Conservation (phyloP, 2,113 vertebrate genomes). For the Phoxinus phoxinus region DNA sequence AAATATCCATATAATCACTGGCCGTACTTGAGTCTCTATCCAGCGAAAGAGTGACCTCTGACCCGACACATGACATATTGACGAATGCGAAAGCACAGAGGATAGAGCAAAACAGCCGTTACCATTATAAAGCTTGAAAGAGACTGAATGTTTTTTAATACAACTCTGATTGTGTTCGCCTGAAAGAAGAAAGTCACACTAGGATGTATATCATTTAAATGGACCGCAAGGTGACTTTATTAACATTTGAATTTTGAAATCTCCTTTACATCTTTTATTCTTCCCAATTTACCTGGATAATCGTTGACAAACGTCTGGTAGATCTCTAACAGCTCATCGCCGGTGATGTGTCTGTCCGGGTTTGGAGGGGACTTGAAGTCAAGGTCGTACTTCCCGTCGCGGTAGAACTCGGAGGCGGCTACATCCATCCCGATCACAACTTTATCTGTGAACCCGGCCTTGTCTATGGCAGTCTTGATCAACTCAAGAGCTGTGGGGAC, state of each 20-base stretch:
- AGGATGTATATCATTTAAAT: background rate
- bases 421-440: conserved; percentile 97
- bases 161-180: too few relatives aligned
- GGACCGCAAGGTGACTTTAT: background rate
- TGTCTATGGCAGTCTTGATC: conserved; percentile 93
- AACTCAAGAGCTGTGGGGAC: conserved; percentile 85
- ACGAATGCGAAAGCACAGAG: too few relatives aligned
- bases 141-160: too few relatives aligned
- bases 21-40: too few relatives aligned
- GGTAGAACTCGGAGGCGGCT: conserved; percentile 92
- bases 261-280: too few relatives aligned
- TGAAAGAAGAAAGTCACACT: too few relatives aligned
- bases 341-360: conserved; percentile 84
- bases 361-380: conserved; percentile 94
- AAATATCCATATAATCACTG: too few relatives aligned
- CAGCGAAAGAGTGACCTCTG: too few relatives aligned
- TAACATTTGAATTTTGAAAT: too few relatives aligned
- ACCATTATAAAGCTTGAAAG: too few relatives aligned
- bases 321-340: conserved; percentile 89
- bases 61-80: too few relatives aligned
- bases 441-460: conserved; percentile 92
- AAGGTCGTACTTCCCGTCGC: conserved; percentile 92
- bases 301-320: conserved; percentile 94
- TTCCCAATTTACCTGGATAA: conserved; percentile 84
- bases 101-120: too few relatives aligned